Evolutionary conservation across 2,113 vertebrate species (phyloP).

Genomic region (Anthoscopus minutus): DNA sequence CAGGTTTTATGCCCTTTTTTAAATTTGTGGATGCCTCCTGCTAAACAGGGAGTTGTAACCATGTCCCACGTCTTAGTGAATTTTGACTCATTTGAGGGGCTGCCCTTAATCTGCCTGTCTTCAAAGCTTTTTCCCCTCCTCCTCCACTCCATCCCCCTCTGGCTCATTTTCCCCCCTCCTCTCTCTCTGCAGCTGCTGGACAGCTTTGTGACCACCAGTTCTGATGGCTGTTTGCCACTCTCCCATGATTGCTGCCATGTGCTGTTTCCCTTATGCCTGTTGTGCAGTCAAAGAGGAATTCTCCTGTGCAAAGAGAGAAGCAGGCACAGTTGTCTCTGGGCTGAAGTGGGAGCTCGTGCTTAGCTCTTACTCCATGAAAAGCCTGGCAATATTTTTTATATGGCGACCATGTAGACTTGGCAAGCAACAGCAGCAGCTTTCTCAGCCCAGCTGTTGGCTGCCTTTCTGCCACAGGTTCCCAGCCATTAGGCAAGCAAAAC

Average conservation of each 20-base stretch:
- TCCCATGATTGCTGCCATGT: slow-evolving; percentile 50
- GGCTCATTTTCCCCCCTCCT: neutral
- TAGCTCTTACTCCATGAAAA: neutral
- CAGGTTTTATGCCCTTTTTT: neutral
- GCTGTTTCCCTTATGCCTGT: slow-evolving; percentile 18
- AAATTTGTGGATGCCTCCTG: neutral
- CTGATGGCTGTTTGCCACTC: slow-evolving; percentile 49
- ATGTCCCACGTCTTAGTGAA: rapidly evolving
- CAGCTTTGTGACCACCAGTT: slow-evolving; percentile 51
- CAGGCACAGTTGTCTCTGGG: neutral
- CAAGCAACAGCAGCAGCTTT: neutral
- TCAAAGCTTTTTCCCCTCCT: slow-evolving; percentile 14
- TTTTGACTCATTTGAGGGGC: neutral
- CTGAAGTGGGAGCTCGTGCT: neutral
- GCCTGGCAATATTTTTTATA: neutral
- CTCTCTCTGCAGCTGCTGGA: slow-evolving; percentile 37
- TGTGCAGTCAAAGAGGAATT: neutral
- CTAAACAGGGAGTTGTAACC: neutral
- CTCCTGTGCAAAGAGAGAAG: neutral
- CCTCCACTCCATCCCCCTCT: neutral
- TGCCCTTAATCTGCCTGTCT: neutral
- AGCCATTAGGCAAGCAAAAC: neutral
- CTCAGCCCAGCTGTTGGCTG: neutral
- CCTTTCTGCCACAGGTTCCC: neutral
- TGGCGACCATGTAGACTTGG: neutral